A percentile compares a stretch with the other conserved stretches of the same genome.
These are phyloP conservation scores for Tetraneura akinire DNA, from an alignment of 1,140 invertebrate genomes.

Conservation along the genomic window DNA sequence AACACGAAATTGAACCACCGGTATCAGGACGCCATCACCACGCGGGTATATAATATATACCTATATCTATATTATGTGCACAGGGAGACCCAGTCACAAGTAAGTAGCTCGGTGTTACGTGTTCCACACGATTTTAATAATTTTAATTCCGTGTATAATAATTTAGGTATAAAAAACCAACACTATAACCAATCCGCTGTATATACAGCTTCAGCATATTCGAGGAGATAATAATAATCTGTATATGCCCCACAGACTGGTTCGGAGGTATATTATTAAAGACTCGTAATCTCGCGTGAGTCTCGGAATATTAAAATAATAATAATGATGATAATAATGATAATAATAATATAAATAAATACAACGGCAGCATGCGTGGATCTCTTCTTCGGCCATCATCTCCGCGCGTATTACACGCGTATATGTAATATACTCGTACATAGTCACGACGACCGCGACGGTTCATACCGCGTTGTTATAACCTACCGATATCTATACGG, in stretches of 20 bases:
- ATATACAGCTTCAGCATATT: no score
- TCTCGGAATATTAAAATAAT: constrained; percentile 21
- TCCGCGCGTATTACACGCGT: not conserved
- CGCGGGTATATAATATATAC: no score
- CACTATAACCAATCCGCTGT: not conserved
- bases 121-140: constrained; percentile 44
- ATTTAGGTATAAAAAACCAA: constrained; percentile 36
- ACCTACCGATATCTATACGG: not conserved
- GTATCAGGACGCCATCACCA: constrained; percentile 37
- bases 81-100: constrained; percentile 27
- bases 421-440: no score
- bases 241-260: constrained; percentile 29
- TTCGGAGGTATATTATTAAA: constrained; percentile 50
- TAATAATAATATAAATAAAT: not conserved
- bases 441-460: no score
- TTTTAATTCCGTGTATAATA: constrained; percentile 38
- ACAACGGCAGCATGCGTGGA: not conserved
- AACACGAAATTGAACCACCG: constrained; percentile 19
- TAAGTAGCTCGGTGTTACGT: constrained; percentile 47
- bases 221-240: constrained; percentile 39
- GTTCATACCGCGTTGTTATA: constrained; percentile 40
- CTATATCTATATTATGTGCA: no score
- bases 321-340: no score
- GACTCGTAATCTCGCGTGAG: constrained; percentile 44
- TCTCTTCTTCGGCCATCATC: constrained; percentile 30